A percentile compares a stretch with the other conserved stretches of the same genome.
These are phyloP conservation scores for Drosophila siamana DNA, from an alignment of 2,888 invertebrate genomes.

Conservation along the genomic window DNA sequence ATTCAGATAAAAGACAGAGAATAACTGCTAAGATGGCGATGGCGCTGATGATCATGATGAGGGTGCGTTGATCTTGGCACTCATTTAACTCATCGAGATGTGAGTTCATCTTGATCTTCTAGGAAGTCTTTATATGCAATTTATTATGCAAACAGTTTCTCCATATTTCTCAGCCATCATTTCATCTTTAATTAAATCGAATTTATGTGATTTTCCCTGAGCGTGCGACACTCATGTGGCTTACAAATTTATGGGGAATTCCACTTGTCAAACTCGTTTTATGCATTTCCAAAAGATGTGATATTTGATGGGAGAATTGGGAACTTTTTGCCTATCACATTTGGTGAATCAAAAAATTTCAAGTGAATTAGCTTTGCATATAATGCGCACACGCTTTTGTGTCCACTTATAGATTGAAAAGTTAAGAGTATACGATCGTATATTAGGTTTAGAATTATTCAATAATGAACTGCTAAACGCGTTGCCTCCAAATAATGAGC, in stretches of 20 bases:
- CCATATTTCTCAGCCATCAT: conserved; percentile 32
- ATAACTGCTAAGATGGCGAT: conserved; percentile 34
- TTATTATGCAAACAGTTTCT: conserved; percentile 65
- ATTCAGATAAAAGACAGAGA: conserved; percentile 29
- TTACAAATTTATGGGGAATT: conserved; percentile 30
- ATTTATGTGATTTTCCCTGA: conserved; percentile 62
- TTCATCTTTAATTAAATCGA: conserved; percentile 60
- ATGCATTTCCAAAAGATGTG: conserved; percentile 3
- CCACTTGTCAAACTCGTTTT: conserved; percentile 17
- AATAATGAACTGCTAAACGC: conserved; percentile 2
- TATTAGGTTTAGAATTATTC: conserved; percentile 1
- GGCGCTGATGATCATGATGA: conserved; percentile 41
- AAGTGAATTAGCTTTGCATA: background rate
- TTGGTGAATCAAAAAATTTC: background rate
- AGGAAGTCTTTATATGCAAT: conserved; percentile 70
- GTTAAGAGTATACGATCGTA: background rate
- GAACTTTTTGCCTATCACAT: background rate
- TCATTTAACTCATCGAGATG: conserved; percentile 2
- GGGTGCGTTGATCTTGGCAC: conserved; percentile 76
- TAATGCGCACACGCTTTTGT: too few species aligned
- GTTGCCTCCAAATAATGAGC: conserved; percentile 11
- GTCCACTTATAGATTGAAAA: too few species aligned
- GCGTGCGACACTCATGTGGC: conserved; percentile 41
- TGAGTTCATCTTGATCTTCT: conserved; percentile 65
- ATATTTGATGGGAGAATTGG: background rate